Conservation (phyloP, 2,888 invertebrate genomes). For the Anodontia alba region DNA sequence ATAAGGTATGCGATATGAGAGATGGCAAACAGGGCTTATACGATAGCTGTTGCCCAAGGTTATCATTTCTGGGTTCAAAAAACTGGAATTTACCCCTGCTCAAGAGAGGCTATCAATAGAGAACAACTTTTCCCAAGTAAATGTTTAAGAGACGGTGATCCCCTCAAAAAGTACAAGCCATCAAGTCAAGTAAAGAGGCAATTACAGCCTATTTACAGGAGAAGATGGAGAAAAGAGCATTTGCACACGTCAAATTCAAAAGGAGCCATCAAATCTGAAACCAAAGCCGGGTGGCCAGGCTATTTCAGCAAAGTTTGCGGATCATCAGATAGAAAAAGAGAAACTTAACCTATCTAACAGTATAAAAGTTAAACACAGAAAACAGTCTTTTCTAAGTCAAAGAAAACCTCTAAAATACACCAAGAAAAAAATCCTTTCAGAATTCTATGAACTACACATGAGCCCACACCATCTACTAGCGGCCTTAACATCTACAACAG, state of each 20-base stretch:
- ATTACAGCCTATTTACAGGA: neutral
- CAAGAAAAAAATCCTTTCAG: neutral
- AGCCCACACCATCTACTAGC: neutral
- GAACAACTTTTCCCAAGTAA: slow-evolving; percentile 1
- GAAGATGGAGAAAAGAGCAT: neutral
- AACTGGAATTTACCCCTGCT: too few relatives aligned
- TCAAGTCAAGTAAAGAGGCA: neutral
- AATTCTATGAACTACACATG: neutral
- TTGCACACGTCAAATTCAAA: neutral
- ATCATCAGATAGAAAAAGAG: neutral
- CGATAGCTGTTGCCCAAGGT: neutral
- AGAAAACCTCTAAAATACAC: neutral
- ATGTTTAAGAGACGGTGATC: neutral
- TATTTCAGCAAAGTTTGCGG: neutral
- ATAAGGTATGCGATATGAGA: slow-evolving; percentile 20
- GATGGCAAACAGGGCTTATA: neutral
- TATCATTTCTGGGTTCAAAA: neutral
- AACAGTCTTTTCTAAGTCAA: too few relatives aligned
- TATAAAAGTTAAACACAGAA: too few relatives aligned
- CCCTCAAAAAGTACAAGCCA: neutral
- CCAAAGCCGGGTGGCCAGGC: neutral
- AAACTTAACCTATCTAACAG: neutral
- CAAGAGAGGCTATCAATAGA: neutral
- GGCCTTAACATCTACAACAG: neutral
- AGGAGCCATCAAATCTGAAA: neutral